A percentile compares a stretch with the other conserved stretches of the same genome.
Evolutionary conservation across 2,113 vertebrate genomes (phyloP).

Genomic region (Nothoprocta pentlandii): DNA sequence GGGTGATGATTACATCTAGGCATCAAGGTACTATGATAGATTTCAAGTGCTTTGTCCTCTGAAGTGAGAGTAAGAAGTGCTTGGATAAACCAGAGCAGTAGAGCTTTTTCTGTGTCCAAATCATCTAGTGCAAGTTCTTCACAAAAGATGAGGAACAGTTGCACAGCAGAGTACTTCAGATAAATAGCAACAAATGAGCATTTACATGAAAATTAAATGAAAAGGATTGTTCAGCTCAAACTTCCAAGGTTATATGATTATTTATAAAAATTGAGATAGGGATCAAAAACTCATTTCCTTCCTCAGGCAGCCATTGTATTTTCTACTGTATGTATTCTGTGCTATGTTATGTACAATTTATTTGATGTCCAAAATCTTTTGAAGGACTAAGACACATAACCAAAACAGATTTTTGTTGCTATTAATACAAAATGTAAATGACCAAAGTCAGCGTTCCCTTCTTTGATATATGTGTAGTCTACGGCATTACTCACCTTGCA

Average conservation of each 20-base stretch:
- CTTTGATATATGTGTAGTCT: background rate
- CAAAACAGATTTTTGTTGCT: background rate
- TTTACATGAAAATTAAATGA: background rate
- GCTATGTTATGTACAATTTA: fast-evolving
- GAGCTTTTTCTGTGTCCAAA: background rate
- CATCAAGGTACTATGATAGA: background rate
- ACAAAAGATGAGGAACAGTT: background rate
- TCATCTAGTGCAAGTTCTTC: background rate
- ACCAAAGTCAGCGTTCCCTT: background rate
- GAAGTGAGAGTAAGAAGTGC: no score
- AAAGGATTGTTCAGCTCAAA: background rate
- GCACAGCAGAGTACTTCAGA: background rate
- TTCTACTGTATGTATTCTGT: background rate
- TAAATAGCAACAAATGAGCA: background rate
- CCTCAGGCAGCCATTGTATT: background rate
- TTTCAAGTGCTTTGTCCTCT: background rate
- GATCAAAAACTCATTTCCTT: background rate
- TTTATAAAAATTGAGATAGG: background rate
- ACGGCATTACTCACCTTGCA: slow-evolving; percentile 78
- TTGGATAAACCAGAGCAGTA: background rate
- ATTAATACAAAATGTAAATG: background rate
- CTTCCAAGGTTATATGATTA: background rate
- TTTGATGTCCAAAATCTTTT: background rate
- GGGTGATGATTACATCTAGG: background rate
- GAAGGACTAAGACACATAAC: background rate